phyloP scores from a whole-genome alignment of 2,797 vertebrate species.

The Hypotaenidia philippensis region DNA sequence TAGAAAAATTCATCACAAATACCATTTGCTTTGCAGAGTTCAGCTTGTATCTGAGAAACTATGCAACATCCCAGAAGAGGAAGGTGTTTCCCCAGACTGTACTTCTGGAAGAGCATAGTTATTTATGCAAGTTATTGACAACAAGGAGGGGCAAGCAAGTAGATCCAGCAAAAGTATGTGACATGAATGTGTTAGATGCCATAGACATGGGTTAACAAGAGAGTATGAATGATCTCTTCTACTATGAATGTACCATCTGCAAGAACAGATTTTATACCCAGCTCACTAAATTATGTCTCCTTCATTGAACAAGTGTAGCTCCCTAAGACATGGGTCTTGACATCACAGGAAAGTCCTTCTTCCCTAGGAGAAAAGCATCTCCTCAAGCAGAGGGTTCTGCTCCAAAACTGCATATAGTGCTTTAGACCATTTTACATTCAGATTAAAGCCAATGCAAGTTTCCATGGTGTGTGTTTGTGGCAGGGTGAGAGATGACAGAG shows the following conservation, averaged over 20 bases:
- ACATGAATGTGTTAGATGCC: not conserved
- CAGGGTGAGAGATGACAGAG: not conserved
- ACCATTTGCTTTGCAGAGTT: not conserved
- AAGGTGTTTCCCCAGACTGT: fast-evolving
- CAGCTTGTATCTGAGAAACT: not conserved
- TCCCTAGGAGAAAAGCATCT: not conserved
- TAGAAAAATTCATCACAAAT: not conserved
- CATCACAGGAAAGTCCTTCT: not conserved
- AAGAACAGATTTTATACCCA: not conserved
- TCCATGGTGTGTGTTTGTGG: not conserved
- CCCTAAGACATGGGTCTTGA: not conserved
- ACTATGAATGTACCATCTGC: fast-evolving
- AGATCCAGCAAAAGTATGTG: not conserved
- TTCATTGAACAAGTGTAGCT: not conserved
- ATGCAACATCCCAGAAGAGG: not conserved
- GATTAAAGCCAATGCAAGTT: not conserved
- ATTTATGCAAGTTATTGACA: not conserved
- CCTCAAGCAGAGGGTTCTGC: not conserved
- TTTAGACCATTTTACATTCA: not conserved
- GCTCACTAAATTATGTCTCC: not conserved
- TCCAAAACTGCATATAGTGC: fast-evolving
- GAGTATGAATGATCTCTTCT: not conserved
- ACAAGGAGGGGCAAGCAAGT: not conserved
- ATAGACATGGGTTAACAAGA: not conserved
- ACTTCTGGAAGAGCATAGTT: not conserved